Evolutionary conservation across 1,140 invertebrate species (phyloP), one percentile per base, ranked within the genome.

Genomic region (Zaprionus lachaisei): DNA sequence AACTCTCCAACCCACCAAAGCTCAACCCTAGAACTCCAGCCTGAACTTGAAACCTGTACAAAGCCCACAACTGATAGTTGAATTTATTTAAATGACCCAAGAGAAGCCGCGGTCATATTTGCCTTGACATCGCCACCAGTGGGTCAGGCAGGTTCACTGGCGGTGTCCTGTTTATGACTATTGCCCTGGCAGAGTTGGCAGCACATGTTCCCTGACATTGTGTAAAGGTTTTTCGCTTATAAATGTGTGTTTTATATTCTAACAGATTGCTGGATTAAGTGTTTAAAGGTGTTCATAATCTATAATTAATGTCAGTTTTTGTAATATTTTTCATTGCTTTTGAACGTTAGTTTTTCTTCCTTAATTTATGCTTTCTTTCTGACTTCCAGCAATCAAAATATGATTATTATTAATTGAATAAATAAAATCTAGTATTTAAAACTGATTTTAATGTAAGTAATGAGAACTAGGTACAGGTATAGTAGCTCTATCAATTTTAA

Each of bases 11-110:
- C 20, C 47, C 9, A 20, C 20, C 12, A 41, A 22, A 20, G 20
- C 47, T 24, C 12, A 12, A 4, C 20, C 44, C 2, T 17, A 7
- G 47, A 51, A 24, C 47, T 51, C n/a, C 47, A 51, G 47, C 20
- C 47, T 51, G 17, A 51, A 51, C 47, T 22, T 7, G 47, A 20
- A 22, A 24, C 47, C 47, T 51, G 20, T 12, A 24, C 24, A 41
- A 49, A 60, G 44, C 67, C 55, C 62, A 71, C 61, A 69, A 56
- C 65, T 72, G 78, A 80, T 81, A 76, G 81, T 89, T 71, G 75
- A 89, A 79, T 84, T 89, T 87, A 87, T 87, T 87, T 81, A 89
- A 87, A 87, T 87, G 87, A 63, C 71, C 72, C 68, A 58, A 65
- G 62, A 77, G 55, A 77, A 6, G 38, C 5, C 15, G 41, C 41